Percentiles rank a stretch among this genome's conserved stretches.
Conservation (phyloP, 2,113 vertebrate genomes). For the Takifugu flavidus region DNA sequence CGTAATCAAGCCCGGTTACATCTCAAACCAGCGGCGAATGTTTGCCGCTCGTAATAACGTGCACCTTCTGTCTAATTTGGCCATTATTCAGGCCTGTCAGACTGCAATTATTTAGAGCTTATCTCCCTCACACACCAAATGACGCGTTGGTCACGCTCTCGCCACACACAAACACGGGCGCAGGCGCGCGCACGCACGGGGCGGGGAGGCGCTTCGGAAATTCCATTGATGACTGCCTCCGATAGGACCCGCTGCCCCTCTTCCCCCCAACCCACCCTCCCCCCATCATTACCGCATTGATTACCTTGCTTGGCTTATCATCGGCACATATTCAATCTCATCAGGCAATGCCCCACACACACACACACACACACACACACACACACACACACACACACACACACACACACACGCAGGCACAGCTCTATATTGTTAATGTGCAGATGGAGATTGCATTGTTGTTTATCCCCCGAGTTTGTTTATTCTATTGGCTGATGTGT, state of each 20-base stretch:
- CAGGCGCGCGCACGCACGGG: constrained; percentile 20
- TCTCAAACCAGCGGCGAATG: constrained; percentile 67
- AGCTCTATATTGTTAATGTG: constrained; percentile 49
- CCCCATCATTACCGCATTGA: constrained; percentile 72
- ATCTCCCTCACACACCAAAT: constrained; percentile 77
- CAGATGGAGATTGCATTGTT: constrained; percentile 65
- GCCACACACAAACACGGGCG: constrained; percentile 28
- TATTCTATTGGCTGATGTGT: constrained; percentile 67
- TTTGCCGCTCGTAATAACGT: constrained; percentile 68
- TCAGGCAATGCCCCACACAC: constrained; percentile 40
- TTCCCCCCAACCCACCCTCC: constrained; percentile 13
- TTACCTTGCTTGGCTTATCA: constrained; percentile 67
- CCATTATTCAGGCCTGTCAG: constrained; percentile 82
- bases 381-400: constrained; percentile 5
- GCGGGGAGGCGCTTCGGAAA: constrained; percentile 60
- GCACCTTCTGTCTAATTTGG: constrained; percentile 80
- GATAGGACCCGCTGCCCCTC: constrained; percentile 55
- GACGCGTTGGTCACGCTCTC: constrained; percentile 76
- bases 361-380: constrained; percentile 2
- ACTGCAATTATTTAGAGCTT: constrained; percentile 80
- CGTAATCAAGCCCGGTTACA: constrained; percentile 40
- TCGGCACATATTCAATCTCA: constrained; percentile 60
- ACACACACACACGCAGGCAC: not conserved
- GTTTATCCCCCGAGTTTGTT: constrained; percentile 62
- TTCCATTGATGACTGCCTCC: constrained; percentile 71